Percentiles rank a stretch among this genome's conserved stretches.
phyloP scores from a whole-genome alignment of 1,140 invertebrate genomes.

The Drosophila tsacasi region DNA sequence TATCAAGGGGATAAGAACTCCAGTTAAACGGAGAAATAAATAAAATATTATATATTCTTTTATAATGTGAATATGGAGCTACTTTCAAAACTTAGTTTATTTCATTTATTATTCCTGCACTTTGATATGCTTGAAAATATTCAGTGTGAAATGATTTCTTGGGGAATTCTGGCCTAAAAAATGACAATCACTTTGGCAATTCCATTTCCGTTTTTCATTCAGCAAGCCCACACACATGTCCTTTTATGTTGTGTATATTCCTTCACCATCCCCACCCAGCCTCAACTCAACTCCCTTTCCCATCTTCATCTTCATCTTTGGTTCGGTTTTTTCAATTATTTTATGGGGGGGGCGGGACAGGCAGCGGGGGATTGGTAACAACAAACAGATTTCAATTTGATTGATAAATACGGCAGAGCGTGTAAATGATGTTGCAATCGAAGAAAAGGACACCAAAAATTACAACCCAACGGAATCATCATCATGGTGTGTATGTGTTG shows the following conservation, averaged over 20 bases:
- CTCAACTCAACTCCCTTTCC: background rate
- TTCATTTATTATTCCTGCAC: background rate
- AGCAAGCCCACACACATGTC: conserved; percentile 25
- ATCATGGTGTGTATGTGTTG: conserved; percentile 17
- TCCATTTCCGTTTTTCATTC: conserved; percentile 55
- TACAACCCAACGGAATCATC: conserved; percentile 56
- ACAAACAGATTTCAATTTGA: conserved; percentile 83
- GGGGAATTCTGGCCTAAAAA: conserved; percentile 38
- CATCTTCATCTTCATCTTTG: conserved; percentile 23
- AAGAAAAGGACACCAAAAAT: conserved; percentile 67
- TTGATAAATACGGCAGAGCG: conserved; percentile 70
- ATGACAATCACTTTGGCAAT: conserved; percentile 45
- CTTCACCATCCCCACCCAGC: background rate
- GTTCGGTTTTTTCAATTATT: conserved; percentile 60
- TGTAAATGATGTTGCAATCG: conserved; percentile 74
- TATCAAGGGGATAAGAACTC: background rate
- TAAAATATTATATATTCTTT: background rate
- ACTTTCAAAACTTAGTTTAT: background rate
- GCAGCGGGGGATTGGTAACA: conserved; percentile 48
- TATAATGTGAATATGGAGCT: background rate
- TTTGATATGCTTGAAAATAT: conserved; percentile 6
- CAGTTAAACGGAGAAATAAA: background rate
- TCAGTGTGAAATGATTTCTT: conserved; percentile 11
- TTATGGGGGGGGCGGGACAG: conserved; percentile 7
- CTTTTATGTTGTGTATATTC: conserved; percentile 8